Conservation (phyloP, 1,140 invertebrate species). For the Drepana arcuata region DNA sequence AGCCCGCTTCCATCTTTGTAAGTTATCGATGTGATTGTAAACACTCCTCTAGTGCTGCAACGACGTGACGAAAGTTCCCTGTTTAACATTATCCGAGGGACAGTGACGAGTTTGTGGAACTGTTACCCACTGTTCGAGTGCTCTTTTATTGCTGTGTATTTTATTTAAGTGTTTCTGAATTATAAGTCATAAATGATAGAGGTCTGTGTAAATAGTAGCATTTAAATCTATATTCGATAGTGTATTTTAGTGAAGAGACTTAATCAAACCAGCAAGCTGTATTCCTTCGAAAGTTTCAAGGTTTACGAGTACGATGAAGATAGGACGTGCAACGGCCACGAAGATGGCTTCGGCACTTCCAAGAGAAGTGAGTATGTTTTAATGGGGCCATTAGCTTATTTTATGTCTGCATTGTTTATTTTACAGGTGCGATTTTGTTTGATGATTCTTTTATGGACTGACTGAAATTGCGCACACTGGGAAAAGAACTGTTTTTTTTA, state of each 20-base stretch:
- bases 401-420: slow-evolving; percentile 15
- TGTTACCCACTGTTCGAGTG: slow-evolving; percentile 2
- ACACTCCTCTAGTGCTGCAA: slow-evolving; percentile 15
- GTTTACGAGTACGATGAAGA: slow-evolving; percentile 64
- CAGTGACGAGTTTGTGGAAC: slow-evolving; percentile 22
- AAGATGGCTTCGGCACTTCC: slow-evolving; percentile 50
- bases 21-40: slow-evolving; percentile 36
- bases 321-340: slow-evolving; percentile 45
- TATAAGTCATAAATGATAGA: no score
- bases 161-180: slow-evolving; percentile 9
- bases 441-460: slow-evolving; percentile 10
- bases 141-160: slow-evolving; percentile 11
- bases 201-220: no score
- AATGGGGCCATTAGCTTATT: slow-evolving; percentile 12
- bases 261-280: slow-evolving; percentile 60
- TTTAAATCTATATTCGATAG: no score
- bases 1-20: slow-evolving; percentile 29
- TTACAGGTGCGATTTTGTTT: slow-evolving; percentile 10
- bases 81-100: slow-evolving; percentile 17
- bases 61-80: slow-evolving; percentile 28
- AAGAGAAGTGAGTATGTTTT: slow-evolving; percentile 57
- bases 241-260: slow-evolving; percentile 14
- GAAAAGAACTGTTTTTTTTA: no score
- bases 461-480: no score
- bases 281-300: slow-evolving; percentile 68